These are phyloP conservation scores for Allobates femoralis DNA, from an alignment of 2,797 vertebrate species.

Conservation along the genomic window DNA sequence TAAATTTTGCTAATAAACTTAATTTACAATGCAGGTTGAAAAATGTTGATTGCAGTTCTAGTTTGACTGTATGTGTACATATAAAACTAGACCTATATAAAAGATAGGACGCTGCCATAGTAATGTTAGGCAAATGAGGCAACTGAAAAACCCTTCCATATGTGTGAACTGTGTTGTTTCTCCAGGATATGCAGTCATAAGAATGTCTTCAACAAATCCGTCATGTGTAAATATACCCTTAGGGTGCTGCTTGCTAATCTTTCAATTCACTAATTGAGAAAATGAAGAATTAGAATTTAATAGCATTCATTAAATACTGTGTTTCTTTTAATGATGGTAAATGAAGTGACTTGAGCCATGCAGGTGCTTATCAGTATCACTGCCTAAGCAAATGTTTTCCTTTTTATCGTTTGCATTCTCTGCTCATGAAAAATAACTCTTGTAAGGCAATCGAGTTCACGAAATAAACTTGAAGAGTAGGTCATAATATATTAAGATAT, in stretches of 20 bases:
- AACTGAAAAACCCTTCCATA: not conserved
- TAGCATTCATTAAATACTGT: not conserved
- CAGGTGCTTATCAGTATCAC: slow-evolving; percentile 22
- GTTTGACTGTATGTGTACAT: too few relatives aligned
- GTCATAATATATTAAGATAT: not conserved
- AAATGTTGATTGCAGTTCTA: too few relatives aligned
- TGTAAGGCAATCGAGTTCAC: not conserved
- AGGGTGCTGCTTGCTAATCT: not conserved
- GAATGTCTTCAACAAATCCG: too few relatives aligned
- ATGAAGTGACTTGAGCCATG: slow-evolving; percentile 27
- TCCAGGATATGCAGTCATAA: not conserved
- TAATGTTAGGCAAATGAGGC: too few relatives aligned
- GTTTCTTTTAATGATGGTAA: slow-evolving; percentile 14
- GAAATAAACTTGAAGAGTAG: not conserved
- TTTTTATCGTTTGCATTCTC: slow-evolving; percentile 6
- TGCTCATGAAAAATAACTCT: not conserved
- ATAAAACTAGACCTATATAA: too few relatives aligned
- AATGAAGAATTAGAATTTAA: not conserved
- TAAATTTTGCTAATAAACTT: too few relatives aligned
- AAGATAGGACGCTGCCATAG: too few relatives aligned
- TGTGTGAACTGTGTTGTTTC: not conserved
- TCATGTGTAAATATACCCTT: too few relatives aligned
- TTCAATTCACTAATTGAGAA: not conserved
- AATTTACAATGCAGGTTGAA: too few relatives aligned
- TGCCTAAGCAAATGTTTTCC: not conserved